Evolutionary conservation across 1,140 invertebrate genomes (phyloP).

Genomic region (Melipona quadrifasciata): DNA sequence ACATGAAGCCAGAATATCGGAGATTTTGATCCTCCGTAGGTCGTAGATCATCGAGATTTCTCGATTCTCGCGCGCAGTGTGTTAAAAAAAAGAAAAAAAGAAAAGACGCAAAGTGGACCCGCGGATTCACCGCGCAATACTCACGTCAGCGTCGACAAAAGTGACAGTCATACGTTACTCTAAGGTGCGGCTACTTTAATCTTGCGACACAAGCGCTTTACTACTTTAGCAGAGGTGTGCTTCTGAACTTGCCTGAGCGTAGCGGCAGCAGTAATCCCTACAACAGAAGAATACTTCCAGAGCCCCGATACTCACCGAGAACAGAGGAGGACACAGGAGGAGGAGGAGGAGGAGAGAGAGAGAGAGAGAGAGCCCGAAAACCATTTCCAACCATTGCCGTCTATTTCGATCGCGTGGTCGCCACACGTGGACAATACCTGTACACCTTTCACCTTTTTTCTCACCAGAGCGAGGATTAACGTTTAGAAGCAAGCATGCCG

Average conservation of each 20-base stretch:
- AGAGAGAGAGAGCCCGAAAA: slow-evolving; percentile 17
- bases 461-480: not conserved
- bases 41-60: too few relatives aligned
- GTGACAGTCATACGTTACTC: slow-evolving; percentile 70
- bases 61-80: not conserved
- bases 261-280: slow-evolving; percentile 80
- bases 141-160: slow-evolving; percentile 64
- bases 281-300: slow-evolving; percentile 81
- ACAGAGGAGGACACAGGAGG: slow-evolving; percentile 36
- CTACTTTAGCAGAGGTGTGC: slow-evolving; percentile 73
- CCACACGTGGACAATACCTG: slow-evolving; percentile 19
- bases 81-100: not conserved
- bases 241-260: slow-evolving; percentile 81
- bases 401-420: slow-evolving; percentile 18
- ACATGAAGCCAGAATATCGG: not conserved
- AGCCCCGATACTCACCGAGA: slow-evolving; percentile 75
- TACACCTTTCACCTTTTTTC: slow-evolving; percentile 21
- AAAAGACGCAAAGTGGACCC: slow-evolving; percentile 3
- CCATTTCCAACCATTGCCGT: slow-evolving; percentile 17
- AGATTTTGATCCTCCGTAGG: not conserved
- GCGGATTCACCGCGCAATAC: slow-evolving; percentile 60
- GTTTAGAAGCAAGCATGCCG: slow-evolving; percentile 19
- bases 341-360: not conserved
- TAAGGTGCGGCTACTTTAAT: slow-evolving; percentile 75
- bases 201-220: slow-evolving; percentile 75